A percentile compares a stretch with the other conserved stretches of the same genome.
phyloP scores from a whole-genome alignment of 2,797 vertebrate genomes.

The Dermochelys coriacea region DNA sequence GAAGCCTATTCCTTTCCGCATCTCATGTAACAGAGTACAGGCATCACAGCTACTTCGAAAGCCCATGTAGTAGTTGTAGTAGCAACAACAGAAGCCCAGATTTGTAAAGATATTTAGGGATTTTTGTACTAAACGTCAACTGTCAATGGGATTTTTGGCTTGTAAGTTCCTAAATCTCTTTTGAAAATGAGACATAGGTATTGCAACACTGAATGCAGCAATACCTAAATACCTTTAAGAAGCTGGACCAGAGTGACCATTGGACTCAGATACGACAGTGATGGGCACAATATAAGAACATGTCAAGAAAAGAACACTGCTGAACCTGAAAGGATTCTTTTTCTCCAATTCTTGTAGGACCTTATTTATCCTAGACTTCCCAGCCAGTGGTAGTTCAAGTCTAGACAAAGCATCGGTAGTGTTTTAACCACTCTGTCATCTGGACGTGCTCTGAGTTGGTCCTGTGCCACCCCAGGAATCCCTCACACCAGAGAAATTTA shows the following conservation, averaged over 20 bases:
- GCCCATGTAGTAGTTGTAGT: neutral
- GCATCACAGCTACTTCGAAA: neutral
- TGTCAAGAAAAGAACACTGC: constrained; percentile 16
- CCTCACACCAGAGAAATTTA: neutral
- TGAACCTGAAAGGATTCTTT: neutral
- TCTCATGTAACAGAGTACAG: neutral
- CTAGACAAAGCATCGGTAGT: neutral
- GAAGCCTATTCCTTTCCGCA: neutral
- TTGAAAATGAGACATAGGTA: neutral
- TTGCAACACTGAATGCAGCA: neutral
- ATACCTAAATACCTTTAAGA: neutral
- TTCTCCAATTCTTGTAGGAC: neutral
- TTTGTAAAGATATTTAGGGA: neutral
- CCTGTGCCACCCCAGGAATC: neutral
- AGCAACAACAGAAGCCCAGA: neutral
- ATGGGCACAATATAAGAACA: constrained; percentile 39
- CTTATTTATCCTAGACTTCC: constrained; percentile 24
- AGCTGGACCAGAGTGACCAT: neutral
- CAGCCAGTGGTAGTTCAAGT: constrained; percentile 20
- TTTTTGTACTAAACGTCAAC: neutral
- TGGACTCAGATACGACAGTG: constrained; percentile 30
- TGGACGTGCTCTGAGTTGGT: constrained; percentile 21
- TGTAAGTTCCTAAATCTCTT: constrained; percentile 18
- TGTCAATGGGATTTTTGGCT: constrained; percentile 7
- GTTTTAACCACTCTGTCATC: neutral